Evolutionary conservation across 2,888 invertebrate genomes (phyloP).

Genomic region (Tryphoninae sp.): DNA sequence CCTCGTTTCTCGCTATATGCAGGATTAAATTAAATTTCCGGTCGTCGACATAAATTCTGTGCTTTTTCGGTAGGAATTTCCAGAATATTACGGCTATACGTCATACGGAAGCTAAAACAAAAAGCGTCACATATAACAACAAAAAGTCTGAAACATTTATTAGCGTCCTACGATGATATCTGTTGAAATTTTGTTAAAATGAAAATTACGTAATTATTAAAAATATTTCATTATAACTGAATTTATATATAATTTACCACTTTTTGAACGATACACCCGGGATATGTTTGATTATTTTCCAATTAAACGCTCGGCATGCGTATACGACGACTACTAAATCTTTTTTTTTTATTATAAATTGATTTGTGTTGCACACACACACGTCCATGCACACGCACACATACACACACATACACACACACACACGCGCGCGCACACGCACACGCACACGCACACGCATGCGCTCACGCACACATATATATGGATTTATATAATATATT

Average conservation of each 20-base stretch:
- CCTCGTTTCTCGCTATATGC: background rate
- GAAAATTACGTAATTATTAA: background rate
- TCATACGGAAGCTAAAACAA: conserved; percentile 12
- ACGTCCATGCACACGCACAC: too few species aligned
- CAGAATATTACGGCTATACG: background rate
- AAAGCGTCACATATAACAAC: background rate
- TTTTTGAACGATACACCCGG: too few species aligned
- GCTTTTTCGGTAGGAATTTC: background rate
- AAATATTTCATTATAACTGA: too few species aligned
- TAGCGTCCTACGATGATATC: background rate
- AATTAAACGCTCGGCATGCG: too few species aligned
- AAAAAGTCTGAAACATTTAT: too few species aligned
- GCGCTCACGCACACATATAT: too few species aligned
- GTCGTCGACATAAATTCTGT: conserved; percentile 6
- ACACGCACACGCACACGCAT: too few species aligned
- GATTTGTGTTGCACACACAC: background rate
- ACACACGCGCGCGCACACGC: too few species aligned
- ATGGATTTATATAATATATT: background rate
- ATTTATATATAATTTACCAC: too few species aligned
- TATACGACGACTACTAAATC: background rate
- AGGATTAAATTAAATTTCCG: conserved; percentile 19
- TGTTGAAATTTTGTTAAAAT: background rate
- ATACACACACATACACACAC: too few species aligned
- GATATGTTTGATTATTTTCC: too few species aligned
- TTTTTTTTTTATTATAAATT: background rate